Conservation (phyloP, 2,888 invertebrate genomes). For the Clepsis dumicolana region DNA sequence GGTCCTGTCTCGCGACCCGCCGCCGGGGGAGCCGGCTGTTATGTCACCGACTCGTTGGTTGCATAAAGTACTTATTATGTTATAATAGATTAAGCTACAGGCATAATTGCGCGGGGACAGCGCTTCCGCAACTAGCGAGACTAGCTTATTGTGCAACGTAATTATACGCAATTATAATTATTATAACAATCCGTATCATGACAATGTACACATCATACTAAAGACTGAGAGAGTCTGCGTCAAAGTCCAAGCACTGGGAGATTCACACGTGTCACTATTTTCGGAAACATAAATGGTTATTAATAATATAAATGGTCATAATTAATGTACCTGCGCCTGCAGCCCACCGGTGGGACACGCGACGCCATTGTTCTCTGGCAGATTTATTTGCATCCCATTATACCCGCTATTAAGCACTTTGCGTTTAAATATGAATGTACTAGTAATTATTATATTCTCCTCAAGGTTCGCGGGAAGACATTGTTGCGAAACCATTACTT, state of each 20-base stretch:
- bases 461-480: conserved; percentile 1
- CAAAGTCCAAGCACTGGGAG: background rate
- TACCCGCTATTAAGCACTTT: background rate
- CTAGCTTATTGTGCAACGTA: conserved; percentile 5
- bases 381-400: background rate
- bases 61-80: conserved; percentile 1
- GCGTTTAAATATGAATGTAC: conserved; percentile 1
- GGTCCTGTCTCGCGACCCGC: background rate
- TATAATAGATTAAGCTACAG: background rate
- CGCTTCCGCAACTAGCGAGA: background rate
- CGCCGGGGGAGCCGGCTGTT: background rate
- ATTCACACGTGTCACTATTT: background rate
- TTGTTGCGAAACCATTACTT: background rate
- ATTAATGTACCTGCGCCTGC: too few species aligned
- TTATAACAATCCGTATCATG: background rate
- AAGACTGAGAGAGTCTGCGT: background rate
- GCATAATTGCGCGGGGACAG: background rate
- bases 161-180: background rate
- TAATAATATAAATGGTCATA: too few species aligned
- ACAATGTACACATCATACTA: too few species aligned
- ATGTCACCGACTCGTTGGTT: conserved; percentile 2
- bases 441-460: background rate
- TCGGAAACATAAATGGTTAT: too few species aligned
- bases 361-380: conserved; percentile 1
- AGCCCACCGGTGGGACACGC: too few species aligned